These are phyloP conservation scores for Dicycla oo DNA, from an alignment of 2,888 invertebrate genomes.

Conservation along the genomic window DNA sequence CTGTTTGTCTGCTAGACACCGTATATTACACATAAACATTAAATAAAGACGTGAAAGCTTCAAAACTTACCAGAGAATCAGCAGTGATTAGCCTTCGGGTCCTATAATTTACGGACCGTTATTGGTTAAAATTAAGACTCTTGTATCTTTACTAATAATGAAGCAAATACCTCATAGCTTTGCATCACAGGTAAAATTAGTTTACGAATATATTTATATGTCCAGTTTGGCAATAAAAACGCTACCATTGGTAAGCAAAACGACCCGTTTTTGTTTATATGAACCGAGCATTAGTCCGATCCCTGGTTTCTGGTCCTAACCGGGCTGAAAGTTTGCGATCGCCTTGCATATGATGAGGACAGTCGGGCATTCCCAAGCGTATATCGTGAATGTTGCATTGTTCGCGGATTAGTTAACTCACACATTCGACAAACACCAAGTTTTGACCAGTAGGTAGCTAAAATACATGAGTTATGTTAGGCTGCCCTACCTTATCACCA, in stretches of 20 bases:
- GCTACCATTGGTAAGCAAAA: too few relatives aligned
- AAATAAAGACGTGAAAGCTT: too few relatives aligned
- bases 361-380: slow-evolving; percentile 90
- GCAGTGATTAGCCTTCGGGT: too few relatives aligned
- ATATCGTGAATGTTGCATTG: slow-evolving; percentile 77
- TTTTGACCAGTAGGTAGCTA: background rate
- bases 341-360: slow-evolving; percentile 88
- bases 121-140: too few relatives aligned
- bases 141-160: too few relatives aligned
- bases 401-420: background rate
- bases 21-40: background rate
- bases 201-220: too few relatives aligned
- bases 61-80: slow-evolving; percentile 91
- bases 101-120: too few relatives aligned
- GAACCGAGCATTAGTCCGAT: too few relatives aligned
- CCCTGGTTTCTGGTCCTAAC: slow-evolving; percentile 88
- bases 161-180: too few relatives aligned
- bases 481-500: background rate
- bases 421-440: background rate
- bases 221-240: too few relatives aligned
- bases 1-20: background rate
- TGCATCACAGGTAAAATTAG: too few relatives aligned
- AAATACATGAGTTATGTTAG: background rate
- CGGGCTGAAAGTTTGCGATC: slow-evolving; percentile 88
- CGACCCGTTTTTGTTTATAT: too few relatives aligned